Percentiles rank a stretch among this genome's conserved stretches.
phyloP scores from a whole-genome alignment of 1,140 invertebrate species.

The Brevipalpus yothersi region DNA sequence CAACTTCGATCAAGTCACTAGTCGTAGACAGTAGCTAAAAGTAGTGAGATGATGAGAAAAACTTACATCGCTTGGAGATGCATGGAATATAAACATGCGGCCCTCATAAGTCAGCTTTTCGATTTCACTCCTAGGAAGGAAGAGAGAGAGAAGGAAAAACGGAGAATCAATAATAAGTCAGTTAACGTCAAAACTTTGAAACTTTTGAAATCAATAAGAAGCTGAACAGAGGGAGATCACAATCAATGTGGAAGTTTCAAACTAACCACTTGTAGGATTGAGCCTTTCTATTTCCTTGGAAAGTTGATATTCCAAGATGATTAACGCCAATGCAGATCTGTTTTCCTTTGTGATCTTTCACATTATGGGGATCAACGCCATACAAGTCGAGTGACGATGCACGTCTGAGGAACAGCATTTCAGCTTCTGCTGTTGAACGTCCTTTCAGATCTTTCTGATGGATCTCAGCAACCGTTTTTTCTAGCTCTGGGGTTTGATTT shows the following conservation, averaged over 20 bases:
- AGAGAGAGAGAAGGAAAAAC: neutral
- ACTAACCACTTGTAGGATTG: conserved; percentile 73
- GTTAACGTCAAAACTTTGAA: neutral
- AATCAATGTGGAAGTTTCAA: neutral
- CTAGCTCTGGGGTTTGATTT: conserved; percentile 54
- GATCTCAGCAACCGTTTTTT: conserved; percentile 64
- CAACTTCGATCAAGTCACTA: too few species aligned
- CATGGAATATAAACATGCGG: conserved; percentile 91
- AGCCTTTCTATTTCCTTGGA: conserved; percentile 69
- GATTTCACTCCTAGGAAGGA: conserved; percentile 35
- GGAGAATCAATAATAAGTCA: conserved; percentile 1
- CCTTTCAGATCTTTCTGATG: conserved; percentile 39
- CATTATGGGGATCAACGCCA: conserved; percentile 86
- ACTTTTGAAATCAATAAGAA: neutral
- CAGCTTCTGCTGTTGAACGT: conserved; percentile 30
- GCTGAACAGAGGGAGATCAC: neutral
- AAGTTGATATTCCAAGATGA: conserved; percentile 75
- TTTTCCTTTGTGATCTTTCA: conserved; percentile 77
- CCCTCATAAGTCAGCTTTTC: conserved; percentile 89
- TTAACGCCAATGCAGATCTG: conserved; percentile 85
- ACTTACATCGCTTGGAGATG: conserved; percentile 35
- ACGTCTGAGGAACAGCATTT: conserved; percentile 57
- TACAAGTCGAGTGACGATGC: conserved; percentile 78
- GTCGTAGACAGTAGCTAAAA: too few species aligned
- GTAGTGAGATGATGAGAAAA: neutral